These are phyloP conservation scores for Phyllotreta cruciferae DNA, from an alignment of 2,888 invertebrate genomes.

Conservation along the genomic window DNA sequence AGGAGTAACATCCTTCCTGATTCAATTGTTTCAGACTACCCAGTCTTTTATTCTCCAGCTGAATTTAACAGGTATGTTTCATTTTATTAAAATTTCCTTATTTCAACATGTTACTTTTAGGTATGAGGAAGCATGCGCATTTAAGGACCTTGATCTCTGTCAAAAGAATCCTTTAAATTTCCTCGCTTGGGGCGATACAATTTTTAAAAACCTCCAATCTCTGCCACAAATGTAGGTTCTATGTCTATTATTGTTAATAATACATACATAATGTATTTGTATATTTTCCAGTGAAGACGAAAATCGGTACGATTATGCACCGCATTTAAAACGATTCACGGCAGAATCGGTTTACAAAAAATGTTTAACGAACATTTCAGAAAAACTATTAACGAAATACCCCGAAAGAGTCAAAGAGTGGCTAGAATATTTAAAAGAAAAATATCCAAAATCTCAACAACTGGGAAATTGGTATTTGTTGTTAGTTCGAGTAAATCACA, in stretches of 20 bases:
- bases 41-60: slow-evolving; percentile 44
- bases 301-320: slow-evolving; percentile 30
- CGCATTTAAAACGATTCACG: slow-evolving; percentile 48
- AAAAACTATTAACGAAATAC: slow-evolving; percentile 39
- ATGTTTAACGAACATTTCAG: slow-evolving; percentile 41
- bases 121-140: neutral
- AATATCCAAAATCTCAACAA: slow-evolving; percentile 38
- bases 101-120: neutral
- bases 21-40: slow-evolving; percentile 41
- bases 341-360: slow-evolving; percentile 43
- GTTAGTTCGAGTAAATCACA: slow-evolving; percentile 29
- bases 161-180: too few species aligned
- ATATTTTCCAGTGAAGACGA: slow-evolving; percentile 1
- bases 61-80: slow-evolving; percentile 3
- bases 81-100: neutral
- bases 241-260: slow-evolving; percentile 1
- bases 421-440: slow-evolving; percentile 47
- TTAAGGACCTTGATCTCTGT: neutral
- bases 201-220: neutral
- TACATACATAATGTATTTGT: neutral
- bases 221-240: neutral
- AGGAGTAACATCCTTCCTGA: slow-evolving; percentile 46
- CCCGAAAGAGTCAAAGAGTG: slow-evolving; percentile 45
- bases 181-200: neutral
- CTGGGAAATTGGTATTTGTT: slow-evolving; percentile 49